Percentiles rank a stretch among this genome's conserved stretches.
Conservation (phyloP, 2,888 invertebrate species). For the Lasius fuliginosus region DNA sequence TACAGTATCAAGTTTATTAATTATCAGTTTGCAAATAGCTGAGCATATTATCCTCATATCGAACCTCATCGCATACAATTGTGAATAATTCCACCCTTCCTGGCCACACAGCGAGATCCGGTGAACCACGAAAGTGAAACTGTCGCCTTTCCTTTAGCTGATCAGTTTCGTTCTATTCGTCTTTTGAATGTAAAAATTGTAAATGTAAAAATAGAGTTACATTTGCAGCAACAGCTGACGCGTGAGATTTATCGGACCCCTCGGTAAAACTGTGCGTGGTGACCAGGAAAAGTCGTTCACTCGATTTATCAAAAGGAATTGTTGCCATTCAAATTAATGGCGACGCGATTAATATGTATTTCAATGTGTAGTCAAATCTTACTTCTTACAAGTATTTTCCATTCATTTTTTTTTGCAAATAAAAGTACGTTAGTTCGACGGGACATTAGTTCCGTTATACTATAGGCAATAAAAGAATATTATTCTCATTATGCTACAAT, state of each 20-base stretch:
- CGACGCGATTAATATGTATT: constrained; percentile 10
- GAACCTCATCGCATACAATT: constrained; percentile 19
- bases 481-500: constrained; percentile 28
- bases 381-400: background rate
- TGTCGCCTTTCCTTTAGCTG: background rate
- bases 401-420: background rate
- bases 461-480: constrained; percentile 43
- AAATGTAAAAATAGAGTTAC: constrained; percentile 50
- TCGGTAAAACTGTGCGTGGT: background rate
- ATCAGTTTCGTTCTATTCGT: constrained; percentile 9
- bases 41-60: constrained; percentile 36
- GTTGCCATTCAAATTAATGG: constrained; percentile 13
- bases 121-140: background rate
- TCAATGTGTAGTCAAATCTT: background rate
- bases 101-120: background rate
- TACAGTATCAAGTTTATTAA: constrained; percentile 38
- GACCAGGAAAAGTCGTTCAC: constrained; percentile 23
- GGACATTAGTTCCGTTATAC: constrained; percentile 23
- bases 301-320: constrained; percentile 45
- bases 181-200: constrained; percentile 43
- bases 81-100: constrained; percentile 13
- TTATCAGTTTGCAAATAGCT: constrained; percentile 17
- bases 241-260: background rate
- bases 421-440: constrained; percentile 11
- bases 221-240: constrained; percentile 11